Percentiles rank a stretch among this genome's conserved stretches.
phyloP scores from a whole-genome alignment of 1,140 invertebrate species.

The Drosophila ohnishii region DNA sequence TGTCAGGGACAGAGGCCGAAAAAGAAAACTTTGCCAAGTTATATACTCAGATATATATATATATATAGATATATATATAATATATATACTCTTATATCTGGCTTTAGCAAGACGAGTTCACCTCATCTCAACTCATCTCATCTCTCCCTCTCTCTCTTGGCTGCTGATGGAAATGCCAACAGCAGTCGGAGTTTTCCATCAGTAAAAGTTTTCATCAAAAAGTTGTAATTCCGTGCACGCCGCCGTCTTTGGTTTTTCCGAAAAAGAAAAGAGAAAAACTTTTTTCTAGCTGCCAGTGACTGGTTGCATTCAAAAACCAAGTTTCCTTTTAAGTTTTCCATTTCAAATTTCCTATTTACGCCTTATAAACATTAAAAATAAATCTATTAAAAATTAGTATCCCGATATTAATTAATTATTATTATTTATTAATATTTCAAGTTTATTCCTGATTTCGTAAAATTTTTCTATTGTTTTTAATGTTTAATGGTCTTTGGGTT shows the following conservation, averaged over 20 bases:
- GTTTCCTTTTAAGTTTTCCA: conserved; percentile 41
- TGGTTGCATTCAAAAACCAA: conserved; percentile 50
- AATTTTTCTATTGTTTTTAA: conserved; percentile 19
- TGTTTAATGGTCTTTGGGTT: conserved; percentile 29
- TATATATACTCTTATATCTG: conserved; percentile 10
- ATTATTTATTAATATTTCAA: too few relatives aligned
- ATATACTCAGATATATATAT: conserved; percentile 1
- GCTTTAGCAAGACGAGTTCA: conserved; percentile 25
- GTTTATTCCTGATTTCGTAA: background rate
- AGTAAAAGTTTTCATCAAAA: conserved; percentile 48
- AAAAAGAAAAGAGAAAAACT: conserved; percentile 5
- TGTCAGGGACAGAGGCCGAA: conserved; percentile 36
- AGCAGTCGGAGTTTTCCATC: conserved; percentile 46
- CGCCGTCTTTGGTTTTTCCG: conserved; percentile 34
- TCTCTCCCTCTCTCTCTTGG: conserved; percentile 1
- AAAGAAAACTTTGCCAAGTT: conserved; percentile 22
- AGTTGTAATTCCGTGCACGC: conserved; percentile 57
- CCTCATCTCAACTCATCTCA: conserved; percentile 11
- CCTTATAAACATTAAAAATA: too few relatives aligned
- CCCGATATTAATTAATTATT: too few relatives aligned
- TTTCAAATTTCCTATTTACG: conserved; percentile 4
- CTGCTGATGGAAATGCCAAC: conserved; percentile 47
- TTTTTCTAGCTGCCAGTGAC: conserved; percentile 38
- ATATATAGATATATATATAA: background rate
- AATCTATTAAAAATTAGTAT: too few relatives aligned